Conservation (phyloP, 2,797 vertebrate species). For the Chanos chanos region DNA sequence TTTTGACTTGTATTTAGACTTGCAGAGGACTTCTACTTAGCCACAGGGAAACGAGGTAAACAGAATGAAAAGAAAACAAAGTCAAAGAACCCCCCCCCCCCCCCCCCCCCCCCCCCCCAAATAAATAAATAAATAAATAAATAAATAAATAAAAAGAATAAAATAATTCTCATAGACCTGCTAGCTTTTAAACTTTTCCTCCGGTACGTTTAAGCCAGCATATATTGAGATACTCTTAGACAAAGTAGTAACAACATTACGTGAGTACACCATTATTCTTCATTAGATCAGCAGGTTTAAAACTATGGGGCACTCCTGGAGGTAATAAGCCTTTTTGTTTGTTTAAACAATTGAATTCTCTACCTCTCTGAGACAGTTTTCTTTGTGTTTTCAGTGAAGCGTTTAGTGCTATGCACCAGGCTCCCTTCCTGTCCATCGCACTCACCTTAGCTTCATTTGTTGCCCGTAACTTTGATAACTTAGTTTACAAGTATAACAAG, state of each 20-base stretch:
- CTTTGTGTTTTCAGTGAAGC: neutral
- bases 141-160: neutral
- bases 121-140: no score
- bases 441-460: slow-evolving; percentile 5
- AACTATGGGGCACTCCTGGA: slow-evolving; percentile 19
- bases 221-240: slow-evolving; percentile 24
- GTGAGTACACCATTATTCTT: slow-evolving; percentile 43
- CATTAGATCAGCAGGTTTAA: slow-evolving; percentile 33
- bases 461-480: slow-evolving; percentile 23
- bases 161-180: neutral
- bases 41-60: no score
- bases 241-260: slow-evolving; percentile 30
- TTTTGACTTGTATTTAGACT: no score
- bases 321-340: slow-evolving; percentile 46
- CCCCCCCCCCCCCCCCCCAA: no score
- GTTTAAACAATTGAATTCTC: slow-evolving; percentile 53
- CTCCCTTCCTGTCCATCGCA: slow-evolving; percentile 4
- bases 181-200: slow-evolving; percentile 9
- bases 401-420: neutral
- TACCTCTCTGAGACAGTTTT: slow-evolving; percentile 29
- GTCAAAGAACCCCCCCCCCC: no score
- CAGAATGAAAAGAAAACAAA: no score
- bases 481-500: slow-evolving; percentile 13
- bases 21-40: no score
- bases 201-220: slow-evolving; percentile 1